Base-by-base conservation (phyloP, 2,797 vertebrate genomes). In the Melopsittacus undulatus region DNA sequence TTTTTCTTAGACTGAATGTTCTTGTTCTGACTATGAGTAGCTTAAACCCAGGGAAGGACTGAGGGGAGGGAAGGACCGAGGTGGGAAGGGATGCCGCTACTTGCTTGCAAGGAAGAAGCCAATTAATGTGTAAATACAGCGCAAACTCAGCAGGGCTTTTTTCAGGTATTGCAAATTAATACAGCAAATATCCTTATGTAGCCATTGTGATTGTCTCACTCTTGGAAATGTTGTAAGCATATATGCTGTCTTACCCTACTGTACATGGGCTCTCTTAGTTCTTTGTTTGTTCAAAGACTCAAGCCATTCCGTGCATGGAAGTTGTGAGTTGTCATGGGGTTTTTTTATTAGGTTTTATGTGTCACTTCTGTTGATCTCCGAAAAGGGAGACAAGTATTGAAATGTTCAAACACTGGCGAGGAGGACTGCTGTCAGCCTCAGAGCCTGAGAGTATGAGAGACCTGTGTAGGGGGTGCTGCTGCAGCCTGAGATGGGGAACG, bases 1-100 rank as follows among this genome's bases (percentile, higher is more conserved):
- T 94, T 97, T 98, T 98, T 98, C 97, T 98, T 98, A 97, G 97
- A 96, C 91, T 96, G 92, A 97, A 95, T 97, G 97, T 97, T 97
- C 92, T 97, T 84, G 96, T 97, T 96, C 80, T 97, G 91, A 94
- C 92, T 96, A 94, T 92, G 87, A 95, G 94, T 97, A 98, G 97
- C 81, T 97, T 96, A 86, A 97, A 87, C 61, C 69, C 70, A 27
- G 83, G 94, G 67, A 77, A 62, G 62, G 73, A 73, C 38, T 23
- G 4, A 72, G 51, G 78, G 81, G 70, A 83, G 81, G 69, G 85
- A 79, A 66, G 68, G 73, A 80, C 76, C 0, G 22, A 87, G 81
- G 48, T 74, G 81, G 90, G 69, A 72, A 84, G 87, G 83, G 90
- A 83, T 78, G 88, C 62, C 27, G 7, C 93, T 91, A 59, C 77